Evolutionary conservation across 2,797 vertebrate genomes (phyloP).

Genomic region (Hoplostethus mediterraneus): DNA sequence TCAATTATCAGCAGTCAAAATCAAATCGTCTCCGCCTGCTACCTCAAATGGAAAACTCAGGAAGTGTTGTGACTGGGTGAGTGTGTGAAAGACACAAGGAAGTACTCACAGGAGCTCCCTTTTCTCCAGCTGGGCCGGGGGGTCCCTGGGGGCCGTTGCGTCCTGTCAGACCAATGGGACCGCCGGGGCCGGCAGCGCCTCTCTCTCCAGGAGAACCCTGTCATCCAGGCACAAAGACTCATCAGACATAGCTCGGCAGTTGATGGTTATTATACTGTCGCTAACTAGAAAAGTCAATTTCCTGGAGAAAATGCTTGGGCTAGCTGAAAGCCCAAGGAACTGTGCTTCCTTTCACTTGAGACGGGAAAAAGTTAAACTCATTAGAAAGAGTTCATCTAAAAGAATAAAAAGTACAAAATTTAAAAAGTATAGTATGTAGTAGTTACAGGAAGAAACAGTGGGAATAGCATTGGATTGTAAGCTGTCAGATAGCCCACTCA

Average conservation of each 20-base stretch:
- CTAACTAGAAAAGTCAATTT: slow-evolving; percentile 10
- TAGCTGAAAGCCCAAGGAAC: slow-evolving; percentile 2
- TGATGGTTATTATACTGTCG: not conserved
- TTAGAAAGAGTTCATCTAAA: not conserved
- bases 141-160: slow-evolving; percentile 96
- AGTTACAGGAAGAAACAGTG: no score
- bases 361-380: not conserved
- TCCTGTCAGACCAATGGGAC: slow-evolving; percentile 95
- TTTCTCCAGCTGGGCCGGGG: slow-evolving; percentile 97
- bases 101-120: slow-evolving; percentile 94
- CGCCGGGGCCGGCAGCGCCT: slow-evolving; percentile 94
- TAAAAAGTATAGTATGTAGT: no score
- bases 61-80: not conserved
- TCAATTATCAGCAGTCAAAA: not conserved
- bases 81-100: not conserved
- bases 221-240: slow-evolving; percentile 34
- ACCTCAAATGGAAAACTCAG: not conserved
- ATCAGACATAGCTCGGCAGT: slow-evolving; percentile 18
- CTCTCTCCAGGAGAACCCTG: slow-evolving; percentile 97
- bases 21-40: not conserved
- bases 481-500: no score
- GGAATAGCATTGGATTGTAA: no score
- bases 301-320: not conserved
- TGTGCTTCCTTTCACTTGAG: not conserved
- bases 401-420: not conserved